These are phyloP conservation scores for Neoarius graeffei DNA, from an alignment of 2,113 vertebrate genomes.

Conservation along the genomic window DNA sequence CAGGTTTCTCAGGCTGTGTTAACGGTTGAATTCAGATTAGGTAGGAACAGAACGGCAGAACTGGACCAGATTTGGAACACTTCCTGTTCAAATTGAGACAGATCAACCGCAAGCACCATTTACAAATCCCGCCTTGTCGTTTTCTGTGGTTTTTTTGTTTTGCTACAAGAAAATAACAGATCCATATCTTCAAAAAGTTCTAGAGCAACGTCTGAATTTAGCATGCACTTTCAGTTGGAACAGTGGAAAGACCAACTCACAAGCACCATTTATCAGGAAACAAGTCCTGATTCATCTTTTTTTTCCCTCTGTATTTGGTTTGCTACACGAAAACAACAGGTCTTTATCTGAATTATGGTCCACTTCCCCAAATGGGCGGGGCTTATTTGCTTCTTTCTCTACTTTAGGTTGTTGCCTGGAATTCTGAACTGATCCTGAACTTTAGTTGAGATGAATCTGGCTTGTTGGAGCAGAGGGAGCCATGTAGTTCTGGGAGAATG, in stretches of 20 bases:
- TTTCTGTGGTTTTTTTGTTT: neutral
- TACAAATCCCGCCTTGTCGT: neutral
- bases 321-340: constrained; percentile 3
- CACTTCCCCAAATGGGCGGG: neutral
- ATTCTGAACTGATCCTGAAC: neutral
- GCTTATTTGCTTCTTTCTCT: neutral
- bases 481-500: neutral
- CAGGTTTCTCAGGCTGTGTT: constrained; percentile 1
- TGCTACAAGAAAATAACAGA: neutral
- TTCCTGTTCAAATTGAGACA: neutral
- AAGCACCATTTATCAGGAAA: neutral
- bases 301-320: neutral
- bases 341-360: too few species aligned
- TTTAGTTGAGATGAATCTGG: neutral
- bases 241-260: neutral
- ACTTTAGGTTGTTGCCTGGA: neutral
- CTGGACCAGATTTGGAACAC: neutral
- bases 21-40: neutral
- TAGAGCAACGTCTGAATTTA: neutral
- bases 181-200: neutral
- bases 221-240: neutral
- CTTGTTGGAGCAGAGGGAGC: neutral
- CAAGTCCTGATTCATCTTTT: neutral
- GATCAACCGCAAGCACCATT: neutral
- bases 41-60: neutral